Evolutionary conservation across 2,113 vertebrate genomes (phyloP).

Genomic region (Menura novaehollandiae): DNA sequence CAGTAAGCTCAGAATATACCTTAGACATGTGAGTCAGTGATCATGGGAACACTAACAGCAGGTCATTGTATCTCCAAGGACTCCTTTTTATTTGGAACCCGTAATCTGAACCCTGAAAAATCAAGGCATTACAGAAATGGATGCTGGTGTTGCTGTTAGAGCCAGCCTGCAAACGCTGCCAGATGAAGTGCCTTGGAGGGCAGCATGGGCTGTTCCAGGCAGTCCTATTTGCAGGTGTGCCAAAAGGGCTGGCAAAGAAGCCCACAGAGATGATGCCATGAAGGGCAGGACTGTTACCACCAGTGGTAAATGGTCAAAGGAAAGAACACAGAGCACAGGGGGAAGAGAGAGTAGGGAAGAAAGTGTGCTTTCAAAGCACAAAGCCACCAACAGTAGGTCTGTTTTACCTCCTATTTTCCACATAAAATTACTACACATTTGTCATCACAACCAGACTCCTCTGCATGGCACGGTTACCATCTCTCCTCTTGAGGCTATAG

Average conservation of each 20-base stretch:
- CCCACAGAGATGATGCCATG: neutral
- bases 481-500: neutral
- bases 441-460: neutral
- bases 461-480: neutral
- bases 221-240: neutral
- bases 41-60: neutral
- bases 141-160: neutral
- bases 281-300: neutral
- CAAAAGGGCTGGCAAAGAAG: neutral
- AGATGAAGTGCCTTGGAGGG: neutral
- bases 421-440: neutral
- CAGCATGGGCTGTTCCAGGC: neutral
- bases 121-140: neutral
- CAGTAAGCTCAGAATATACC: neutral
- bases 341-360: neutral
- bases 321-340: neutral
- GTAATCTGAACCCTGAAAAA: neutral
- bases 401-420: neutral
- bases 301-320: neutral
- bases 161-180: rapidly evolving
- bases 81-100: neutral
- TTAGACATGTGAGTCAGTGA: neutral
- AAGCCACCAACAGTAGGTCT: neutral
- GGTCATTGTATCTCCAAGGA: neutral
- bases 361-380: neutral